These are phyloP conservation scores for Pseudachorutes palmiensis DNA, from an alignment of 1,140 invertebrate genomes.

Conservation along the genomic window DNA sequence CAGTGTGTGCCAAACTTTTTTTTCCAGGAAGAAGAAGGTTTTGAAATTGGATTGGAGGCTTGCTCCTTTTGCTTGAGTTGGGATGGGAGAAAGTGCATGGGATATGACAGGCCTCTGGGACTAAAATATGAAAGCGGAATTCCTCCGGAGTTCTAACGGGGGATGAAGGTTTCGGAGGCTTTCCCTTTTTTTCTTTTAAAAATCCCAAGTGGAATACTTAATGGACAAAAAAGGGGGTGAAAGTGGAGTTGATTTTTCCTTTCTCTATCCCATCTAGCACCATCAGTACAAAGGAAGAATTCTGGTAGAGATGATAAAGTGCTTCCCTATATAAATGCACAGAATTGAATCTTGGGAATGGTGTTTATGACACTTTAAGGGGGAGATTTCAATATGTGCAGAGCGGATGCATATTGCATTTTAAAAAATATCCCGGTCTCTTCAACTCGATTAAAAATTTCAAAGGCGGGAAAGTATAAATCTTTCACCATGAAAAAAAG, in stretches of 20 bases:
- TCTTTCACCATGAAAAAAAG: neutral
- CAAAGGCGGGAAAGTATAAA: neutral
- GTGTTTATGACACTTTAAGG: neutral
- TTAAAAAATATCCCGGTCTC: constrained; percentile 1
- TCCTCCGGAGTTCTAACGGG: neutral
- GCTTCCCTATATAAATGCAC: too few species aligned
- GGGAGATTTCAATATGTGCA: neutral
- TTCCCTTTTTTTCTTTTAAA: neutral
- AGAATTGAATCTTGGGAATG: neutral
- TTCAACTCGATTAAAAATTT: neutral
- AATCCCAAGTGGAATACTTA: too few species aligned
- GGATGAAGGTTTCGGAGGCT: neutral
- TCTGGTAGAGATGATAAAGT: too few species aligned
- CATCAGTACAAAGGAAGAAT: too few species aligned
- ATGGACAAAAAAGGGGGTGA: too few species aligned
- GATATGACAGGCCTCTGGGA: neutral
- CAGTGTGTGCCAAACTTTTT: too few species aligned
- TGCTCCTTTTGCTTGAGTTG: neutral
- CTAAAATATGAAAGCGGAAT: too few species aligned
- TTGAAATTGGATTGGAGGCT: too few species aligned
- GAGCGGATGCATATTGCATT: neutral
- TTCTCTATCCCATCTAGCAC: too few species aligned
- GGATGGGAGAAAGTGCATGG: neutral
- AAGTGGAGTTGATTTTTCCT: too few species aligned
- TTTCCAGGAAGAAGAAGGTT: too few species aligned